Evolutionary conservation across 2,888 invertebrate genomes (phyloP).

Genomic region (Neuroscelio doddi): DNA sequence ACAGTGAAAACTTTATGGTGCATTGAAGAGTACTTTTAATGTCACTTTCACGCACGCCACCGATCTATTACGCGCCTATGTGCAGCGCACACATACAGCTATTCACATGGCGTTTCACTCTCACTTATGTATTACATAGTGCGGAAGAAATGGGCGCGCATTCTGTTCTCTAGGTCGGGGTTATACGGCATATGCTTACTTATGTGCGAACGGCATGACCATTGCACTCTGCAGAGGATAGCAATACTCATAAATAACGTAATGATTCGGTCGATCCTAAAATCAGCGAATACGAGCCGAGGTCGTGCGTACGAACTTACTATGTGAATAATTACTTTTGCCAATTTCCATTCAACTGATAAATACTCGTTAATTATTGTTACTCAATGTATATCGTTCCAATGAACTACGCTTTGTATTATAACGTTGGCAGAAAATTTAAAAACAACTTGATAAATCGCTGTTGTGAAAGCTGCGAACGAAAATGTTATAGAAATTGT

Average conservation of each 20-base stretch:
- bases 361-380: constrained; percentile 13
- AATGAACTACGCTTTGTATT: no score
- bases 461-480: no score
- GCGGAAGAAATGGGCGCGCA: constrained; percentile 47
- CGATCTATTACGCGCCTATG: constrained; percentile 24
- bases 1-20: no score
- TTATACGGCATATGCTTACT: constrained; percentile 48
- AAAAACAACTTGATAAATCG: no score
- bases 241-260: constrained; percentile 30
- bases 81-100: constrained; percentile 22
- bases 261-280: constrained; percentile 36
- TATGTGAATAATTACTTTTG: no score
- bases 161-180: constrained; percentile 52
- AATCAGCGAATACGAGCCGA: not conserved
- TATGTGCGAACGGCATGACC: constrained; percentile 49
- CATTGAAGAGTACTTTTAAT: no score
- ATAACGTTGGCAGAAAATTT: no score
- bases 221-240: constrained; percentile 36
- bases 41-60: constrained; percentile 45
- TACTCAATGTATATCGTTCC: no score
- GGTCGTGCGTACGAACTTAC: no score
- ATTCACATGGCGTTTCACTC: constrained; percentile 48
- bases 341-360: constrained; percentile 17
- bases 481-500: no score
- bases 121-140: constrained; percentile 47